Evolutionary conservation across 2,888 invertebrate genomes (phyloP), one percentile per base, ranked within the genome.

Genomic region (Phanerotoma sp.): DNA sequence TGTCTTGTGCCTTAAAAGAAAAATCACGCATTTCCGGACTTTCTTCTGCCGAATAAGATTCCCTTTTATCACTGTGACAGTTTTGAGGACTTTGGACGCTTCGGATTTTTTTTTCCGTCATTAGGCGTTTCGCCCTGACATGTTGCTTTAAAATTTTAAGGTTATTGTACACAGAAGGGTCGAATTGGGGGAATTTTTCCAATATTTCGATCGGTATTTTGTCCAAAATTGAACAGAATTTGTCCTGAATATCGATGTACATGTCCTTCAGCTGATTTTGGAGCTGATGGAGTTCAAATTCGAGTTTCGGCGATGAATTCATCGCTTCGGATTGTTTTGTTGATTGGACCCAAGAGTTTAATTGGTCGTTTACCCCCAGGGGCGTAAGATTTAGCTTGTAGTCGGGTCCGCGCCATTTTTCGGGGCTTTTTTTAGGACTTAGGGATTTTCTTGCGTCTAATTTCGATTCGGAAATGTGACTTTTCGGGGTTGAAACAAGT

Each of bases 141-240:
- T 84, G 85, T 61, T 81, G 80, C 55, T 83, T 80, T 40, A 85
- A 71, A 32, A 79, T 77, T 75, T 84, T 84, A 6, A 86, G 73
- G 69, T 82, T 82, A 1, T 79, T 73, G 67, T 83, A 86, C 6
- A 80, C 79, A 37, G 76, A 78, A 16, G 74, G 72, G 62, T 86
- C 81, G 67, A 85, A 86, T 0, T 84, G 83, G 3, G 84, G 84
- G 49, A 87, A 82, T 59, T 82, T 80, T 62, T 81, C 79, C 60
- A 85, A 82, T 35, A 85, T 80, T 58, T 81, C 78, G 11, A 82
- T 75, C 2, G 87, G 87, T 63, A 88, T 84, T 75, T 82, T 82
- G 62, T 84, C 83, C 61, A 88, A 81, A 0, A 86, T 83, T 18
- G 75, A 76, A 58, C 80, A 82, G 65, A 84, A 83, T 74, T 84